A percentile compares a stretch with the other conserved stretches of the same genome.
phyloP scores from a whole-genome alignment of 1,140 invertebrate species.

The Apis laboriosa region DNA sequence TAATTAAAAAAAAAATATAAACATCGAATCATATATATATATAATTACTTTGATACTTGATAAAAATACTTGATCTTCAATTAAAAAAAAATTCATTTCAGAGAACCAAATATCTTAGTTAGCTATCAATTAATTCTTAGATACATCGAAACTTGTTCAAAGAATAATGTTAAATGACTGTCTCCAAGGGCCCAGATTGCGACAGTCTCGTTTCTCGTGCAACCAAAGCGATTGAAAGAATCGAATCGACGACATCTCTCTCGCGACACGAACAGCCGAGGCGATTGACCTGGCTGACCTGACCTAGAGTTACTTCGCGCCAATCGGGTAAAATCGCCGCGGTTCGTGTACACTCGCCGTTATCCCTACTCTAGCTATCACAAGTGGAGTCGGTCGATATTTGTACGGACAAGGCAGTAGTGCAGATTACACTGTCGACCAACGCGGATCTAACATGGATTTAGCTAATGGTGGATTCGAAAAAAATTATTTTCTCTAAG shows the following conservation, averaged over 20 bases:
- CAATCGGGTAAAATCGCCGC: constrained; percentile 48
- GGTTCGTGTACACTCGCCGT: constrained; percentile 28
- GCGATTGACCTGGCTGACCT: constrained; percentile 75
- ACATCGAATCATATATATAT: too few relatives aligned
- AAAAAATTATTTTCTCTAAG: background rate
- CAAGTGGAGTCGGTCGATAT: constrained; percentile 58
- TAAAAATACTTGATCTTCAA: too few relatives aligned
- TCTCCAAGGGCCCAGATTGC: constrained; percentile 3
- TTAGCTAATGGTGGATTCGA: background rate
- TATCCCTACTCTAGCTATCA: background rate
- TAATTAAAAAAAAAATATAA: too few relatives aligned
- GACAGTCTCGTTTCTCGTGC: background rate
- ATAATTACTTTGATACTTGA: too few relatives aligned
- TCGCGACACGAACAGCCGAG: constrained; percentile 70
- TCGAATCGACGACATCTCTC: constrained; percentile 43
- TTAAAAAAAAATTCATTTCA: too few relatives aligned
- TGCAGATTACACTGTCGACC: constrained; percentile 21
- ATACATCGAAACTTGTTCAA: too few relatives aligned
- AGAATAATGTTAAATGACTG: background rate
- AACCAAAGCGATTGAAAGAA: constrained; percentile 15
- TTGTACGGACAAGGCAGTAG: constrained; percentile 30
- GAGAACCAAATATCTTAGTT: too few relatives aligned
- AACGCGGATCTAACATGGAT: background rate
- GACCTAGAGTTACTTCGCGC: constrained; percentile 69
- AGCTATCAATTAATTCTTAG: too few relatives aligned